phyloP scores from a whole-genome alignment of 2,797 vertebrate species.

The Arnoldichthys spilopterus region DNA sequence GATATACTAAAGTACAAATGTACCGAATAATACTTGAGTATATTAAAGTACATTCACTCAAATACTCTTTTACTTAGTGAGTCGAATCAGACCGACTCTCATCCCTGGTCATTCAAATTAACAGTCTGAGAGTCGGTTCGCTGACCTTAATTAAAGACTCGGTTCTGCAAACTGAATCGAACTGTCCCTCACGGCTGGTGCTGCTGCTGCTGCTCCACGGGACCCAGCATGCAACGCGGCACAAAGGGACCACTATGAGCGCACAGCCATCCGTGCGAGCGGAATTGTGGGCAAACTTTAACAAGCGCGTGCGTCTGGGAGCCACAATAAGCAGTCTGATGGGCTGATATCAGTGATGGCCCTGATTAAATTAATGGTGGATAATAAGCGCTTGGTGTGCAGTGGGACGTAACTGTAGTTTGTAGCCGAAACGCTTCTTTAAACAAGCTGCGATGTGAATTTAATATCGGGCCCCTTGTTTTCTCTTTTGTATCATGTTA shows the following conservation, averaged over 20 bases:
- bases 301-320: constrained; percentile 43
- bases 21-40: too few species aligned
- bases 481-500: constrained; percentile 41
- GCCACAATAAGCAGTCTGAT: constrained; percentile 38
- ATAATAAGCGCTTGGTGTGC: not conserved
- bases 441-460: constrained; percentile 27
- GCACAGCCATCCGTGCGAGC: constrained; percentile 73
- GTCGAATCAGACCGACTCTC: too few species aligned
- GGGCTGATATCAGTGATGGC: not conserved
- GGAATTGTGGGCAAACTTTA: constrained; percentile 73
- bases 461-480: constrained; percentile 43
- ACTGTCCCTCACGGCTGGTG: constrained; percentile 15
- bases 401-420: constrained; percentile 3
- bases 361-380: constrained; percentile 35
- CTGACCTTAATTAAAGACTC: not conserved
- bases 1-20: too few species aligned
- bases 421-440: constrained; percentile 27
- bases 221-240: constrained; percentile 82
- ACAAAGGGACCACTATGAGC: constrained; percentile 81
- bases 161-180: not conserved
- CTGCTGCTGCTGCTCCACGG: constrained; percentile 69
- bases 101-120: too few species aligned
- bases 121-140: too few species aligned
- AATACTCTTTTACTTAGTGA: too few species aligned
- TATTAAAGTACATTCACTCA: too few species aligned